Evolutionary conservation across 2,888 invertebrate species (phyloP).

Genomic region (Tridacna crocea): DNA sequence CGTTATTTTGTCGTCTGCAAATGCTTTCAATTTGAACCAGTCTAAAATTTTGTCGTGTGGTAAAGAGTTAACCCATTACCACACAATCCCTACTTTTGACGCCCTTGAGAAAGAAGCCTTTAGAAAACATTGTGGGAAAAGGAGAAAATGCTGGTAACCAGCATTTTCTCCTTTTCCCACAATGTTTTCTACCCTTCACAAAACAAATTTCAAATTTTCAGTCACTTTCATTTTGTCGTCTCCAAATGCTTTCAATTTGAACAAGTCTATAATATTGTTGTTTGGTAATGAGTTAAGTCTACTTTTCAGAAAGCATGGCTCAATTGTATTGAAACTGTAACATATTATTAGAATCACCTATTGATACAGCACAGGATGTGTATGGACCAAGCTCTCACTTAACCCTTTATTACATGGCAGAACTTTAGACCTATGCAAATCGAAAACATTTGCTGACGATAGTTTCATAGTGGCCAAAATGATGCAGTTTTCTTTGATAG

Average conservation of each 20-base stretch:
- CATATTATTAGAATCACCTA: too few relatives aligned
- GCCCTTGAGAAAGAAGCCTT: not conserved
- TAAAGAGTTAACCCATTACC: not conserved
- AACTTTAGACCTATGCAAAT: not conserved
- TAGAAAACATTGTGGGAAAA: not conserved
- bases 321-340: too few relatives aligned
- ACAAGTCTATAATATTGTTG: not conserved
- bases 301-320: too few relatives aligned
- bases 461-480: not conserved
- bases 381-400: too few relatives aligned
- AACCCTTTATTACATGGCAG: too few relatives aligned
- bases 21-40: too few relatives aligned
- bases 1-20: too few relatives aligned
- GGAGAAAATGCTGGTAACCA: not conserved
- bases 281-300: not conserved
- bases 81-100: not conserved
- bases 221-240: too few relatives aligned
- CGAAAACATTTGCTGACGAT: not conserved
- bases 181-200: not conserved
- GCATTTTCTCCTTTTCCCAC: constrained; percentile 1
- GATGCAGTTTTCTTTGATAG: too few relatives aligned
- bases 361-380: too few relatives aligned
- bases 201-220: too few relatives aligned
- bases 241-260: not conserved
- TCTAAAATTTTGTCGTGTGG: too few relatives aligned